Evolutionary conservation across 2,888 invertebrate genomes (phyloP).

Genomic region (Micropterix aruncella): DNA sequence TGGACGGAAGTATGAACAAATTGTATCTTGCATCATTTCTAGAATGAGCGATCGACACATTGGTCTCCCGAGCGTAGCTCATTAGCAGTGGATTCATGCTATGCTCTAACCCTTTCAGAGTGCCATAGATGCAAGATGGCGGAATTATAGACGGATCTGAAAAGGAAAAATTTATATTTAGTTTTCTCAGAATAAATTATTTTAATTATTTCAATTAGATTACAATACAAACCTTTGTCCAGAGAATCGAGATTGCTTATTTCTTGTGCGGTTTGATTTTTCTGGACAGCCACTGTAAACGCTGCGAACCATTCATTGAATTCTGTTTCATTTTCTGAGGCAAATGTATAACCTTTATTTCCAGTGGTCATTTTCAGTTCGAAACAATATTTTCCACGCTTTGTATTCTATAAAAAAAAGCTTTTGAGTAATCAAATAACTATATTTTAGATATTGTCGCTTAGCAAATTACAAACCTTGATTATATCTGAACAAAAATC

Average conservation of each 20-base stretch:
- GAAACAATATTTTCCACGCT: slow-evolving; percentile 75
- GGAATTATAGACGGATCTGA: slow-evolving; percentile 41
- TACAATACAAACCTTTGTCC: neutral
- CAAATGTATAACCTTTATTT: slow-evolving; percentile 65
- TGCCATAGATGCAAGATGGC: slow-evolving; percentile 60
- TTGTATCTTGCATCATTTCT: slow-evolving; percentile 68
- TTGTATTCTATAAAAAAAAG: slow-evolving; percentile 51
- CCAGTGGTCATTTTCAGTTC: slow-evolving; percentile 78
- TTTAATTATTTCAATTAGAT: neutral
- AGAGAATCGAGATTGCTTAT: slow-evolving; percentile 4
- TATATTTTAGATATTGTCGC: slow-evolving; percentile 6
- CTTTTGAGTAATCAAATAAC: too few relatives aligned
- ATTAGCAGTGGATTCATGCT: slow-evolving; percentile 87
- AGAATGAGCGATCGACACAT: slow-evolving; percentile 68
- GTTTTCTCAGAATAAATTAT: neutral
- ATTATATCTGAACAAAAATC: slow-evolving; percentile 86
- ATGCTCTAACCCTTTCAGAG: slow-evolving; percentile 76
- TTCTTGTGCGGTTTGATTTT: slow-evolving; percentile 26
- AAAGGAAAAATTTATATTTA: slow-evolving; percentile 6
- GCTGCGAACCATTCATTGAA: slow-evolving; percentile 71
- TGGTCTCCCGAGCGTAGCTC: slow-evolving; percentile 83
- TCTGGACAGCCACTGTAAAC: slow-evolving; percentile 70
- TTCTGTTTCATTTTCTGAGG: slow-evolving; percentile 76
- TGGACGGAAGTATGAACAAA: slow-evolving; percentile 50
- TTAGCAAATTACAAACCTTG: slow-evolving; percentile 33